These are phyloP conservation scores for Holocentrus rufus DNA, from an alignment of 2,797 vertebrate species.

Conservation along the genomic window DNA sequence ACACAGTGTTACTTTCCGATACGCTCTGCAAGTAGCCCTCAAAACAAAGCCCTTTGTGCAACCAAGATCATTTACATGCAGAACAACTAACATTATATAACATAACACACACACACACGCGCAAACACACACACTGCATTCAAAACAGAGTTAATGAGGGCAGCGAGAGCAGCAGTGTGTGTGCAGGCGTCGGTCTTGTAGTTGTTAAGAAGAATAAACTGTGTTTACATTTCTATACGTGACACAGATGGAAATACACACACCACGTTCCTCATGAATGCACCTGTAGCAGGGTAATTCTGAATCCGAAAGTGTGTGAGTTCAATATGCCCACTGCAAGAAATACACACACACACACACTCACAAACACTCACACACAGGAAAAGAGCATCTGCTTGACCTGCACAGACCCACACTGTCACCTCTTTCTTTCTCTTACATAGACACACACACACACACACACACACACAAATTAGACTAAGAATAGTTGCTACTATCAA, in stretches of 20 bases:
- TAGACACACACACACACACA: background rate
- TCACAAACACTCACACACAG: constrained; percentile 31
- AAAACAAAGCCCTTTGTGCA: constrained; percentile 78
- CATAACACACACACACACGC: constrained; percentile 45
- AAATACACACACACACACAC: too few species aligned
- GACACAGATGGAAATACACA: constrained; percentile 29
- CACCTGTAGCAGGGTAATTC: background rate
- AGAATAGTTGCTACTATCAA: too few species aligned
- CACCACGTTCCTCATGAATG: background rate
- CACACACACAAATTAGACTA: too few species aligned
- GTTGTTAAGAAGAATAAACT: constrained; percentile 32
- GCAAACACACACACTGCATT: constrained; percentile 41
- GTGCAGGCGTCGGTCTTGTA: constrained; percentile 55
- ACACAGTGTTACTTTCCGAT: background rate
- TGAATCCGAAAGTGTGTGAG: constrained; percentile 28
- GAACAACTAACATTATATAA: constrained; percentile 74
- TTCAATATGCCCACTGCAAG: too few species aligned
- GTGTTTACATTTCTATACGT: constrained; percentile 12
- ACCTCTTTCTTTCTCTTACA: too few species aligned
- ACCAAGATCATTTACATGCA: constrained; percentile 76
- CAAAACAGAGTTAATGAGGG: constrained; percentile 47
- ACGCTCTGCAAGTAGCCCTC: constrained; percentile 38
- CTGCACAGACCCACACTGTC: background rate
- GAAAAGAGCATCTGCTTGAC: constrained; percentile 23
- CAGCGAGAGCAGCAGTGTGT: constrained; percentile 14